Conservation (phyloP, 2,888 invertebrate species). For the Mythimna pallens region DNA sequence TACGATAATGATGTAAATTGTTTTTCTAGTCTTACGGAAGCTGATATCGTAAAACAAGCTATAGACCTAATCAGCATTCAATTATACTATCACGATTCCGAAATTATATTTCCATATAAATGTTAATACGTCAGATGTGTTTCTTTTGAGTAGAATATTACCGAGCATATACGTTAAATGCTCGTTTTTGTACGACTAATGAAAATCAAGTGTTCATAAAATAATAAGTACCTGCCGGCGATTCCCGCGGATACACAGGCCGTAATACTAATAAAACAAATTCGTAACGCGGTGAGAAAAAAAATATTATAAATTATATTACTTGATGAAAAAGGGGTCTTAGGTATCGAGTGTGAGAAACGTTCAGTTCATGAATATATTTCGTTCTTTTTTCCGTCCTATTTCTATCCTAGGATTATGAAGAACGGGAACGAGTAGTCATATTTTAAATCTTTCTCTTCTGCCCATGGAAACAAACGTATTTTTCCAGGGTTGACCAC, state of each 20-base stretch:
- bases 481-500: too few species aligned
- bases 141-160: conserved; percentile 55
- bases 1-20: conserved; percentile 63
- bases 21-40: conserved; percentile 66
- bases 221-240: conserved; percentile 44
- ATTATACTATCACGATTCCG: conserved; percentile 63
- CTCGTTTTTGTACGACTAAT: conserved; percentile 56
- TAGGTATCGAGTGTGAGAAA: neutral
- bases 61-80: conserved; percentile 65
- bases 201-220: conserved; percentile 57
- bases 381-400: neutral
- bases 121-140: conserved; percentile 54
- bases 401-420: neutral
- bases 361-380: neutral
- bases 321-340: neutral
- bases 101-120: conserved; percentile 66
- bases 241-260: conserved; percentile 29
- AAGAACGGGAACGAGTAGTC: neutral
- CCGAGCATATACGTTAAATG: conserved; percentile 52
- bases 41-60: conserved; percentile 66
- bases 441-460: too few species aligned
- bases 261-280: conserved; percentile 44
- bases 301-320: conserved; percentile 22
- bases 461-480: too few species aligned
- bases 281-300: conserved; percentile 50